Evolutionary conservation across 1,140 invertebrate species (phyloP).

Genomic region (Mizuhopecten yessoensis): DNA sequence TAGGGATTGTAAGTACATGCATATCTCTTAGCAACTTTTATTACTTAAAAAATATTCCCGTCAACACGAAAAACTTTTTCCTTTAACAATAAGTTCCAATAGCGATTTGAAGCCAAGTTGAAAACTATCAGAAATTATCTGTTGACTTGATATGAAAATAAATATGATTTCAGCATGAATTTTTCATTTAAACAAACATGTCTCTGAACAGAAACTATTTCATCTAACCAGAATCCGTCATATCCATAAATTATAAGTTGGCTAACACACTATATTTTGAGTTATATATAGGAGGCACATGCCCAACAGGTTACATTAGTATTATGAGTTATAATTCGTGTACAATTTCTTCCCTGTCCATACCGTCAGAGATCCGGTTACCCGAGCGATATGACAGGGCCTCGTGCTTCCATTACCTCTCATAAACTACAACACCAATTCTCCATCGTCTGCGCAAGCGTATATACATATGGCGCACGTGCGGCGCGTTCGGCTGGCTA

Average conservation of each 20-base stretch:
- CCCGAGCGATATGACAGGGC: neutral
- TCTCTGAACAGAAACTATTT: too few species aligned
- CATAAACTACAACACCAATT: slow-evolving; percentile 14
- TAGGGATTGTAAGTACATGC: too few species aligned
- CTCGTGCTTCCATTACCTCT: neutral
- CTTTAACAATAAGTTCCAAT: too few species aligned
- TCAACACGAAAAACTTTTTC: too few species aligned
- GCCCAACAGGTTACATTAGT: neutral
- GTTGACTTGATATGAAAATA: too few species aligned
- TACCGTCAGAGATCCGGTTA: slow-evolving; percentile 25
- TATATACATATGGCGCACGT: slow-evolving; percentile 38
- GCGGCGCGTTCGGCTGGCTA: slow-evolving; percentile 29
- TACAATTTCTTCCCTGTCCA: slow-evolving; percentile 16
- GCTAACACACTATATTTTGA: neutral
- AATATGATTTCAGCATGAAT: too few species aligned
- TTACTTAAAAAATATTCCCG: too few species aligned
- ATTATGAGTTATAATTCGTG: slow-evolving; percentile 6
- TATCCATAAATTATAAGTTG: neutral
- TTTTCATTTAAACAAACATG: too few species aligned
- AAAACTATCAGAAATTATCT: too few species aligned
- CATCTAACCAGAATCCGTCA: neutral
- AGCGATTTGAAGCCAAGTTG: too few species aligned
- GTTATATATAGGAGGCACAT: neutral
- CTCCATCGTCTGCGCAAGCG: slow-evolving; percentile 20
- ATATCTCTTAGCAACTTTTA: too few species aligned